phyloP scores from a whole-genome alignment of 2,113 vertebrate genomes.

The Sitta europaea region DNA sequence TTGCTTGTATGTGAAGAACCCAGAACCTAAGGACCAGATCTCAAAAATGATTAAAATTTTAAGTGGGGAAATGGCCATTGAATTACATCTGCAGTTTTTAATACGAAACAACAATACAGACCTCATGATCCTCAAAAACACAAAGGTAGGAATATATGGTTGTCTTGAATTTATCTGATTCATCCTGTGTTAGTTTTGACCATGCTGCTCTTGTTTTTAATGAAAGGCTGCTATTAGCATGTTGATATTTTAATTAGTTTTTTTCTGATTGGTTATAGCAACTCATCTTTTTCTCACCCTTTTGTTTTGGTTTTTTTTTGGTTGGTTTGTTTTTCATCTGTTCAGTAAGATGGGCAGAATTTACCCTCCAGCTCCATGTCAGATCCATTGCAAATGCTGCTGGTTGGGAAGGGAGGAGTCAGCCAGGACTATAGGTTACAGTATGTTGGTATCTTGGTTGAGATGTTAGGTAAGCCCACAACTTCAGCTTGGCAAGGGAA shows the following conservation, averaged over 20 bases:
- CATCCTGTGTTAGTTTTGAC: background rate
- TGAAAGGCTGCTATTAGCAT: background rate
- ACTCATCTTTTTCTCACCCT: background rate
- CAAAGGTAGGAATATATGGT: slow-evolving; percentile 81
- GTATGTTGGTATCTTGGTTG: background rate
- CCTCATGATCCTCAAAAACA: slow-evolving; percentile 99
- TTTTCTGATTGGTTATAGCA: background rate
- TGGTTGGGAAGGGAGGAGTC: background rate
- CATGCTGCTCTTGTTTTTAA: background rate
- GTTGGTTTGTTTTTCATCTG: background rate
- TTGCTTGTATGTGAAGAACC: slow-evolving; percentile 76
- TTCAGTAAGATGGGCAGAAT: background rate
- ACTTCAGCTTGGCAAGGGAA: background rate
- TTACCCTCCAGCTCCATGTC: background rate
- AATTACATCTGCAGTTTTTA: slow-evolving; percentile 96
- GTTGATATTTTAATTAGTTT: background rate
- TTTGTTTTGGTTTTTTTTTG: background rate
- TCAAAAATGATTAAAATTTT: slow-evolving; percentile 99
- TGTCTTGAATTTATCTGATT: background rate
- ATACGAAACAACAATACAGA: slow-evolving; percentile 99
- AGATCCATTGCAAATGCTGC: background rate
- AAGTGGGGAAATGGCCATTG: slow-evolving; percentile 98
- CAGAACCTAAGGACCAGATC: slow-evolving; percentile 96
- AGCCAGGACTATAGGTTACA: background rate
- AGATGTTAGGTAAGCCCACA: background rate